Evolutionary conservation across 1,140 invertebrate genomes (phyloP).

Genomic region (Diabrotica undecimpunctata): DNA sequence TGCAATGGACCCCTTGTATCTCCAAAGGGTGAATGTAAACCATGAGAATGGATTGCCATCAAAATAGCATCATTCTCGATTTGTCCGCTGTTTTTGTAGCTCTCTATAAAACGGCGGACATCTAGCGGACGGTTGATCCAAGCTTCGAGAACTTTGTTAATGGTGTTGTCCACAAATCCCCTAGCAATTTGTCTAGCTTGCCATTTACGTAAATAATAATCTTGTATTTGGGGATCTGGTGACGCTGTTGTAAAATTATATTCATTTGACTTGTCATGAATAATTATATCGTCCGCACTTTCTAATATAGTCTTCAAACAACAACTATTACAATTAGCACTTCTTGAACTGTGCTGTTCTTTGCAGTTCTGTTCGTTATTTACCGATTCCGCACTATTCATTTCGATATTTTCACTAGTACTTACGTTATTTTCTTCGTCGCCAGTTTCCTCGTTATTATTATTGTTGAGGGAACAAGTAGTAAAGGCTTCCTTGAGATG

Average conservation of each 20-base stretch:
- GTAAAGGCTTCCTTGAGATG: slow-evolving; percentile 49
- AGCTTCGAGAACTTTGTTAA: slow-evolving; percentile 64
- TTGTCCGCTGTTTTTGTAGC: slow-evolving; percentile 53
- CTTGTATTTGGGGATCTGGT: slow-evolving; percentile 44
- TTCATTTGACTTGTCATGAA: slow-evolving; percentile 36
- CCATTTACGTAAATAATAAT: slow-evolving; percentile 58
- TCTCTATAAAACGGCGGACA: slow-evolving; percentile 54
- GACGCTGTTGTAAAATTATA: slow-evolving; percentile 36
- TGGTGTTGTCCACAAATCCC: slow-evolving; percentile 68
- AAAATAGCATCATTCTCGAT: slow-evolving; percentile 64
- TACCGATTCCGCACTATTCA: background rate
- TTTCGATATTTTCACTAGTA: slow-evolving; percentile 22
- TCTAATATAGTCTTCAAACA: slow-evolving; percentile 37
- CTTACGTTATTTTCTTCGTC: background rate
- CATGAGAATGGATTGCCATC: slow-evolving; percentile 61
- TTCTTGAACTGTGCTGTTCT: slow-evolving; percentile 1
- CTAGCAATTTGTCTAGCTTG: slow-evolving; percentile 67
- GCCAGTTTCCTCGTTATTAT: slow-evolving; percentile 15
- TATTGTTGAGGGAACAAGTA: slow-evolving; percentile 19
- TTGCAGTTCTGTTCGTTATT: slow-evolving; percentile 24
- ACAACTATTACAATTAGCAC: slow-evolving; percentile 15
- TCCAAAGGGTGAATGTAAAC: slow-evolving; percentile 48
- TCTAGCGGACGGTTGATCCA: slow-evolving; percentile 55
- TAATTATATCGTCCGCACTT: slow-evolving; percentile 35
- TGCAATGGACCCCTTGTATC: slow-evolving; percentile 1